A percentile compares a stretch with the other conserved stretches of the same genome.
Conservation (phyloP, 1,140 invertebrate genomes). For the Anastrepha ludens region DNA sequence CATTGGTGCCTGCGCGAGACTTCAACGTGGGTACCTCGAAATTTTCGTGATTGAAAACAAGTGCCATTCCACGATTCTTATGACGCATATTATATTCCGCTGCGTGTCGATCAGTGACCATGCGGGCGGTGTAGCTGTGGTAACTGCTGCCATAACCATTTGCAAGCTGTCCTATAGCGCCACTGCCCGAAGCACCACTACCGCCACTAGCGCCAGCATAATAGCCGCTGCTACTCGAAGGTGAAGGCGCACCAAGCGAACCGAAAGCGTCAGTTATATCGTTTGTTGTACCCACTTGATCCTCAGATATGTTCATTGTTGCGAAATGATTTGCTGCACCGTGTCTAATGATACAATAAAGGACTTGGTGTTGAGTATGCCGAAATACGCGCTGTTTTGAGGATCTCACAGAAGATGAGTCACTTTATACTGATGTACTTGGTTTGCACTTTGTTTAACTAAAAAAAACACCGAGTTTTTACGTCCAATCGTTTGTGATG, state of each 20-base stretch:
- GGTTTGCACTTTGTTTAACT: constrained; percentile 26
- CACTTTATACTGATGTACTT: background rate
- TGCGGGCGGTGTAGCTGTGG: constrained; percentile 74
- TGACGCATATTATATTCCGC: constrained; percentile 92
- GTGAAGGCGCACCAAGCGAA: constrained; percentile 57
- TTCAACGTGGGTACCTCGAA: constrained; percentile 80
- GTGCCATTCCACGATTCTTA: constrained; percentile 83
- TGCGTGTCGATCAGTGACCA: constrained; percentile 82
- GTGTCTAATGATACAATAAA: background rate
- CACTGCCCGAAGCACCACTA: constrained; percentile 55
- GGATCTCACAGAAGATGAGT: background rate
- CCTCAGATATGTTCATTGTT: constrained; percentile 55
- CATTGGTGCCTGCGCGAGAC: constrained; percentile 83
- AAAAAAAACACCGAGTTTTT: background rate
- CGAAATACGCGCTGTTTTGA: no score
- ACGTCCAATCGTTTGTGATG: constrained; percentile 14
- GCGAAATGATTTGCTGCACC: background rate
- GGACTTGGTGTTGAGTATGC: background rate
- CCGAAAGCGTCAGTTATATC: constrained; percentile 68
- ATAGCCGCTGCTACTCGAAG: constrained; percentile 53
- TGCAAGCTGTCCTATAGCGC: constrained; percentile 68
- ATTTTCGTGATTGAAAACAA: constrained; percentile 93
- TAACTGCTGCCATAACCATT: constrained; percentile 65
- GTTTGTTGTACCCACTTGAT: constrained; percentile 67
- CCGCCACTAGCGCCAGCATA: constrained; percentile 9